These are phyloP conservation scores for Mungos mungo DNA, from an alignment of 2,113 vertebrate genomes.

Conservation along the genomic window DNA sequence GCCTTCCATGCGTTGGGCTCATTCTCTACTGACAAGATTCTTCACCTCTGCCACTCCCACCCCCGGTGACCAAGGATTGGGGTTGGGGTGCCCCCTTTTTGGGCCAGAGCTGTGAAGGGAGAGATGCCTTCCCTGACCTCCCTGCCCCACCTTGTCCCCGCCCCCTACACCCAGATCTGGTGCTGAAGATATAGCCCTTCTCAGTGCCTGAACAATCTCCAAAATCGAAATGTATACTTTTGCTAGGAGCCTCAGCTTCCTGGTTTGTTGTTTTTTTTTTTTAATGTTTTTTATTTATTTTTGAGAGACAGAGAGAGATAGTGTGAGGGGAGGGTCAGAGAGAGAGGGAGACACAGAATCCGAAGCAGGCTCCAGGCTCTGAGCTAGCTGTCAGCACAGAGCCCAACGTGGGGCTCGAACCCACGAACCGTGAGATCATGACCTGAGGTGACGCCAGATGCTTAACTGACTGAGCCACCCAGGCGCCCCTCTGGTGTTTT, in stretches of 20 bases:
- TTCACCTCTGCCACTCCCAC: no score
- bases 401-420: no score
- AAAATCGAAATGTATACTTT: constrained; percentile 89
- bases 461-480: no score
- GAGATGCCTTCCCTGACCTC: not conserved
- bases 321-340: no score
- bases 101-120: constrained; percentile 40
- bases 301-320: no score
- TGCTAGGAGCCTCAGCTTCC: constrained; percentile 86
- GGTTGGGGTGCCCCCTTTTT: not conserved
- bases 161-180: not conserved
- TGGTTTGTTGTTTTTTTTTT: constrained; percentile 83
- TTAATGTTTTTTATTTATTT: no score
- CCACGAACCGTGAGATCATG: no score
- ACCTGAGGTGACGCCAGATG: no score
- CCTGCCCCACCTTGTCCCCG: not conserved
- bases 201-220: constrained; percentile 77
- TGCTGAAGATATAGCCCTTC: constrained; percentile 57
- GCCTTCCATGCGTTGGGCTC: not conserved
- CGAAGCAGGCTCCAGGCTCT: no score
- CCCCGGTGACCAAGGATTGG: not conserved
- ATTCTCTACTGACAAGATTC: not conserved
- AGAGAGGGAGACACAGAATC: no score
- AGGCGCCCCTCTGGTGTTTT: constrained; percentile 78
- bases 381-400: no score